A percentile compares a stretch with the other conserved stretches of the same genome.
phyloP scores from a whole-genome alignment of 2,113 vertebrate genomes.

The Sceloporus undulatus region DNA sequence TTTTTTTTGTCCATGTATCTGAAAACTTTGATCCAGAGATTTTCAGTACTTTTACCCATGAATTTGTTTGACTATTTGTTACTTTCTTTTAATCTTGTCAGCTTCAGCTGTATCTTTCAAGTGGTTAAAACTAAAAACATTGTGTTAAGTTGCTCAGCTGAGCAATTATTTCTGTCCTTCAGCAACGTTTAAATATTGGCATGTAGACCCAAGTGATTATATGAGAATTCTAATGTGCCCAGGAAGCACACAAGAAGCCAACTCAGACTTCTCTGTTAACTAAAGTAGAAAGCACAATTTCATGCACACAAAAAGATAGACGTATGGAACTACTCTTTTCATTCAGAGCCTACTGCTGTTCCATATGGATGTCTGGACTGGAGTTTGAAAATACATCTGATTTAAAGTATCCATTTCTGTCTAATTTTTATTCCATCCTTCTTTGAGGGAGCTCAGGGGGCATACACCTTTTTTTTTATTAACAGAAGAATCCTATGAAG shows the following conservation, averaged over 20 bases:
- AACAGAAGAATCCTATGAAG: neutral
- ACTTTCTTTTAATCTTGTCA: constrained; percentile 1
- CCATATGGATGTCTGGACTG: no score
- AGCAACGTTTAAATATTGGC: neutral
- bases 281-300: neutral
- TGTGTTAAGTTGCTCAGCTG: neutral
- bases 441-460: no score
- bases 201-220: no score
- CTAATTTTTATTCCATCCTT: neutral
- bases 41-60: no score
- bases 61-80: neutral
- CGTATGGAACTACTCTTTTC: neutral
- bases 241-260: neutral
- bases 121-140: neutral
- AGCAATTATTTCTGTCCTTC: neutral
- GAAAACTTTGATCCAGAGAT: neutral
- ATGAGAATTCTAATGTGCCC: neutral
- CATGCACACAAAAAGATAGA: neutral
- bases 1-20: neutral
- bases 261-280: neutral
- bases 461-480: neutral
- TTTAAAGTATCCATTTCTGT: neutral
- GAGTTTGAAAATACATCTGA: no score
- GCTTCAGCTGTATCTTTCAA: neutral
- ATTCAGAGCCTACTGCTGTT: neutral